Conservation (phyloP, 2,113 vertebrate genomes). For the Heliornis fulica region DNA sequence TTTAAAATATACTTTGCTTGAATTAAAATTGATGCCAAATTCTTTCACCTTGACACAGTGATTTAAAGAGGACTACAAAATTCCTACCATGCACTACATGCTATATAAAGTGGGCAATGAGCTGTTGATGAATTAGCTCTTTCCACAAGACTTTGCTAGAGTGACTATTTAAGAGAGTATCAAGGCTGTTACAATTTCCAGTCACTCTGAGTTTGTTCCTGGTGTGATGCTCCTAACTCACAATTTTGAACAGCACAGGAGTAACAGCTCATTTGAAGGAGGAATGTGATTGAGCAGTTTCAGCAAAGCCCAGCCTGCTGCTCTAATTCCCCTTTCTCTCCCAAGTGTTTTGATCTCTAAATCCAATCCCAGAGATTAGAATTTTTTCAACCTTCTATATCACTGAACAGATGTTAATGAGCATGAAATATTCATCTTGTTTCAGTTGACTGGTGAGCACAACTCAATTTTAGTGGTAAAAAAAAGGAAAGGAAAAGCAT, state of each 20-base stretch:
- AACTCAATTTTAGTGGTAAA: not conserved
- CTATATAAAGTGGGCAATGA: not conserved
- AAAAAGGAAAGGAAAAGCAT: constrained; percentile 13
- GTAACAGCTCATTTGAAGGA: not conserved
- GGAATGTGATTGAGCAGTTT: not conserved
- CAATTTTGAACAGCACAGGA: not conserved
- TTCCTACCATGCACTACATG: not conserved
- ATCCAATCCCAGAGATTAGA: not conserved
- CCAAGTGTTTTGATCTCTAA: not conserved
- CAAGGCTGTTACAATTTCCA: not conserved
- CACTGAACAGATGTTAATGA: not conserved
- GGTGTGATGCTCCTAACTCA: not conserved
- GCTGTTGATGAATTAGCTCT: not conserved
- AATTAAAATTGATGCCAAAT: not conserved
- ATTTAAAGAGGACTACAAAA: not conserved
- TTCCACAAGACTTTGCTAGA: not conserved
- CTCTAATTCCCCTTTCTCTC: not conserved
- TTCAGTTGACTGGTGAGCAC: constrained; percentile 1
- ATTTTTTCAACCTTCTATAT: not conserved
- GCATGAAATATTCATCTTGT: constrained; percentile 28
- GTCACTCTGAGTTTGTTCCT: not conserved
- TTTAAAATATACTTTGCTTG: not conserved
- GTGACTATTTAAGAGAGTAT: not conserved
- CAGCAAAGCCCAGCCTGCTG: not conserved
- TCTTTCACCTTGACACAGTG: not conserved